Base-by-base conservation (phyloP, 2,888 invertebrate species). In the Lasioglossum zephyrum region DNA sequence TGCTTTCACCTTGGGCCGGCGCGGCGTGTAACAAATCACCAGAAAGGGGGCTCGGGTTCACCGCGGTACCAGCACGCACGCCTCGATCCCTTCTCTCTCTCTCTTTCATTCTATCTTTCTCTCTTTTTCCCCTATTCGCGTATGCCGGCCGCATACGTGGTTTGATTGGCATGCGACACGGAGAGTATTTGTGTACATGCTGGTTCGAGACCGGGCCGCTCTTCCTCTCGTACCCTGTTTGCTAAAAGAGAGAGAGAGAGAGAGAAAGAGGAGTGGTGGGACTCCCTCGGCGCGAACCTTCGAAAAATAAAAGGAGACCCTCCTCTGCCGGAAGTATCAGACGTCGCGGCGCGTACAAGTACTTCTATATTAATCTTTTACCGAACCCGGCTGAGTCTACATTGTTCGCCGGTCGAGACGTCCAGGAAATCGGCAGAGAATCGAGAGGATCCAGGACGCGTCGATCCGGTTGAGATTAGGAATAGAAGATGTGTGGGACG, bases 131-230 rank as follows among this genome's bases (percentile, higher is more conserved):
- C 16, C 63, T 63, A 31, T 31, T 63, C 63, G 63, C 87, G 82
- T 88, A 89, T 87, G 91, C 88, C 88, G 89, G 87, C 87, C 83
- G 84, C 79, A 85, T 85, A 79, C 87, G 87, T 83, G 87, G 82
- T 91, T 93, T 94, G 94, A 94, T 94, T 94, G 94, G 93, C 94
- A 94, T 93, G 93, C 93, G 93, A 94, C 93, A 93, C 92, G 91
- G 66, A 90, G 92, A 92, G 93, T 93, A 92, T 92, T 93, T 92
- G 93, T 93, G 92, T 92, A 94, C 91, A 92, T 85, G 89, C 87
- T 82, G 86, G 75, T 82, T 83, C 87, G 88, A 88, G 90, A 89
- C 89, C 88, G 84, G 83, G 79, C 88, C 87, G 82, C 82, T 85
- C 77, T 79, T 73, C 70, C 63, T 82, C 79, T 77, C 77, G 76